Evolutionary conservation across 1,140 invertebrate genomes (phyloP).

Genomic region (Mya arenaria): DNA sequence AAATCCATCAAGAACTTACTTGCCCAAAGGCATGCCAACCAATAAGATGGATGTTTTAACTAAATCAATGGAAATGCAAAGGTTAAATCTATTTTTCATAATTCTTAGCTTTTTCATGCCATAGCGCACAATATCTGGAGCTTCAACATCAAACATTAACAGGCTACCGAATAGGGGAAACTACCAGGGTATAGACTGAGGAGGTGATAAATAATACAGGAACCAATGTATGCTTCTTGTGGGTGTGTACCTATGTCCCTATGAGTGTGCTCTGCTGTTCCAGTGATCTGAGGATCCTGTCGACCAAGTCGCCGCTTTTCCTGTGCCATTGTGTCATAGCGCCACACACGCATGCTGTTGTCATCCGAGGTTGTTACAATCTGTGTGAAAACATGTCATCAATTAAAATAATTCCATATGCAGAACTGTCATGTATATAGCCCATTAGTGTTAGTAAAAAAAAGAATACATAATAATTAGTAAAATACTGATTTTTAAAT

Average conservation of each 20-base stretch:
- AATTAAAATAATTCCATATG: too few relatives aligned
- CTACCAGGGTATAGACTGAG: not conserved
- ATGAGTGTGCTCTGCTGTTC: constrained; percentile 34
- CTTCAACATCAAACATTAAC: too few relatives aligned
- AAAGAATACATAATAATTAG: not conserved
- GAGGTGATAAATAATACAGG: not conserved
- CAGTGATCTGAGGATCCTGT: constrained; percentile 16
- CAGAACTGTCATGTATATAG: not conserved
- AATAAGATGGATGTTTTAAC: too few relatives aligned
- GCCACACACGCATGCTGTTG: constrained; percentile 89
- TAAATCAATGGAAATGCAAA: too few relatives aligned
- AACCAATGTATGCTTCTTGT: not conserved
- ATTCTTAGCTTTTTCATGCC: too few relatives aligned
- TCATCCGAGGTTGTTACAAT: constrained; percentile 92
- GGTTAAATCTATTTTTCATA: too few relatives aligned
- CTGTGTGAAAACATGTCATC: constrained; percentile 79
- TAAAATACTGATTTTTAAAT: too few relatives aligned
- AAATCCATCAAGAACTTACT: too few relatives aligned
- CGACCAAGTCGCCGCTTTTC: not conserved
- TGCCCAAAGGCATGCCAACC: too few relatives aligned
- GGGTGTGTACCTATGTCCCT: constrained; percentile 24
- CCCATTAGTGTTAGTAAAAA: not conserved
- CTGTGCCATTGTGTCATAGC: constrained; percentile 62
- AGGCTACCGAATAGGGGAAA: too few relatives aligned
- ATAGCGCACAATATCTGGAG: too few relatives aligned